Base-by-base conservation (phyloP, 2,113 vertebrate genomes). In the Prolemur simus region DNA sequence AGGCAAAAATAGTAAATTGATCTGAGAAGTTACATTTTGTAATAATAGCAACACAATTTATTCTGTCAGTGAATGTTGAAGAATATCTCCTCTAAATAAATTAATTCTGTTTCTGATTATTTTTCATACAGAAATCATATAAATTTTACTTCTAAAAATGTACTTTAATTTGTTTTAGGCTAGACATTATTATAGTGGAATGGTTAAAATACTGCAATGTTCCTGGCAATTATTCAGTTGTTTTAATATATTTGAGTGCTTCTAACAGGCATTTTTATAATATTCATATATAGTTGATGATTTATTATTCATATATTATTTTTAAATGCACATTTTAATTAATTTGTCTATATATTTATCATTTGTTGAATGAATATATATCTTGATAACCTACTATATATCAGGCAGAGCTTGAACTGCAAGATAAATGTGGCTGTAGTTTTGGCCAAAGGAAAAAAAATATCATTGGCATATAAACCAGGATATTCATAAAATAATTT, bases 1-100 rank as follows among this genome's bases (percentile, higher is more conserved):
- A 89, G 87, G 83, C 74, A 92, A 83, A 91, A 96, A 83, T 32
- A 86, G 25, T 80, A 91, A 95, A 78, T 81, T 88, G 71, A 83
- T 95, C 58, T 93, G 37, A 94, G 47, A 88, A 93, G 63, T 73
- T 91, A 42, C 29, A 94, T 74, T 87, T 93, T 95, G 14, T 15
- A 81, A 95, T 76, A 64, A 87, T 42, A 95, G 6, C 37, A 80
- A 42, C 37, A 78, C 13, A 91, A 49, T 84, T 94, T 93, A 54
- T 91, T 85, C 29, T 89, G 15, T 49, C 47, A 54, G 27, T 82
- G 54, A 77, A 58, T 81, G 13, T 82, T 94, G 89, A 93, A 87
- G 13, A 81, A 73, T 60, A 49, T 37, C 21, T 90, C 32, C 4
- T 83, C 3, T 52, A 94, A 90, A 42, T 6, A 45, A 94, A 74